Conservation (phyloP, 2,797 vertebrate species). For the Arctocebus calabarensis region DNA sequence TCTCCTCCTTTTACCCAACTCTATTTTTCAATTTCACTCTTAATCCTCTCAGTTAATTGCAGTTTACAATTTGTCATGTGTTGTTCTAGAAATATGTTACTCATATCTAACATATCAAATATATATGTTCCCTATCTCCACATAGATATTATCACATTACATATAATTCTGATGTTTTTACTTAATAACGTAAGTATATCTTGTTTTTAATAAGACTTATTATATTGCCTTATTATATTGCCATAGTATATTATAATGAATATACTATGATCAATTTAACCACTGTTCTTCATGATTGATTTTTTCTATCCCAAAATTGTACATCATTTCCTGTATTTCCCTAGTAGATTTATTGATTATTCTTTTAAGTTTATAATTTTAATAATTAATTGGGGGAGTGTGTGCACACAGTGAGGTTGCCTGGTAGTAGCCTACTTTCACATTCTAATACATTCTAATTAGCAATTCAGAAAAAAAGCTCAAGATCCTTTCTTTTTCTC, state of each 20-base stretch:
- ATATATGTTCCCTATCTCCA: neutral
- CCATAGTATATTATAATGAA: too few relatives aligned
- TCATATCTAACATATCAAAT: too few relatives aligned
- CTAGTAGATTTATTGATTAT: neutral
- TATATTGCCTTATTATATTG: neutral
- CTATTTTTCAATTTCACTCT: neutral
- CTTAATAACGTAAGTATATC: neutral
- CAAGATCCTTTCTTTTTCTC: neutral
- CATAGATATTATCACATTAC: neutral
- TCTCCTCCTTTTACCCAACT: neutral
- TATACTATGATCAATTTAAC: neutral
- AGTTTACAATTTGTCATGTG: neutral
- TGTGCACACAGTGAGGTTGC: neutral
- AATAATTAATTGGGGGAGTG: neutral
- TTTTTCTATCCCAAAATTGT: neutral
- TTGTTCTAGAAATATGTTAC: neutral
- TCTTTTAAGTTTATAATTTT: conserved; percentile 17
- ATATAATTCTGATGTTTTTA: neutral
- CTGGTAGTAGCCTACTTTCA: neutral
- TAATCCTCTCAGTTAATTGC: neutral
- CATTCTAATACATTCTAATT: neutral
- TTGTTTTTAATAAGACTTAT: neutral
- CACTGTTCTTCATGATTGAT: neutral
- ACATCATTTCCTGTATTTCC: neutral
- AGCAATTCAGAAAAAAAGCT: neutral